Evolutionary conservation across 2,888 invertebrate species (phyloP).

Genomic region (Tenthredo mesomela): DNA sequence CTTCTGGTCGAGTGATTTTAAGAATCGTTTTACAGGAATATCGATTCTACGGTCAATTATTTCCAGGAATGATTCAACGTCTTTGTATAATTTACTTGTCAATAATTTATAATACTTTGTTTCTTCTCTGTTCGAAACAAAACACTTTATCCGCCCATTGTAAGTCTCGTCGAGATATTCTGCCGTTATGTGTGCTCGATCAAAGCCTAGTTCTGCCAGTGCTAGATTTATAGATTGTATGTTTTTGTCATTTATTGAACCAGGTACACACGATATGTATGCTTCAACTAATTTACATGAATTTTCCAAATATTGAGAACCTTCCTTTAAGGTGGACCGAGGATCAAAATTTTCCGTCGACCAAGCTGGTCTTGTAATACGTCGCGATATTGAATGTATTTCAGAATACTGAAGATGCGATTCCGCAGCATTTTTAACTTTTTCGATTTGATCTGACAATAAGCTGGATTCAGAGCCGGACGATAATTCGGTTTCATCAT

Average conservation of each 20-base stretch:
- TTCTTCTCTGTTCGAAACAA: background rate
- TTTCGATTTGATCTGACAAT: conserved; percentile 10
- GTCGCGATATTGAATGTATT: background rate
- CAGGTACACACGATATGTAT: background rate
- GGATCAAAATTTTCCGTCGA: background rate
- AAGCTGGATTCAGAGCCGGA: background rate
- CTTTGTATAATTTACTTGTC: conserved; percentile 12
- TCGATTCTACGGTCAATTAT: background rate
- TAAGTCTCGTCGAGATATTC: background rate
- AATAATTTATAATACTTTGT: conserved; percentile 33
- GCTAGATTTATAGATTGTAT: background rate
- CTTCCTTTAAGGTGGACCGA: background rate
- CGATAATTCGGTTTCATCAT: background rate
- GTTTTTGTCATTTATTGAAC: background rate
- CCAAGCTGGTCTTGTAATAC: too few relatives aligned
- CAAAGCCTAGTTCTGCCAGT: conserved; percentile 7
- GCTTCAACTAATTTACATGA: background rate
- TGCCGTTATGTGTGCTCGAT: conserved; percentile 8
- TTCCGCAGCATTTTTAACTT: background rate
- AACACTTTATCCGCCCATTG: background rate
- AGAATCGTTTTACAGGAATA: background rate
- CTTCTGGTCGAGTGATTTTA: background rate
- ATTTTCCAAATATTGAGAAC: conserved; percentile 1
- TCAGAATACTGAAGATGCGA: background rate
- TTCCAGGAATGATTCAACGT: background rate